A percentile compares a stretch with the other conserved stretches of the same genome.
phyloP scores from a whole-genome alignment of 1,140 invertebrate genomes.

The Meloidogyne floridensis region DNA sequence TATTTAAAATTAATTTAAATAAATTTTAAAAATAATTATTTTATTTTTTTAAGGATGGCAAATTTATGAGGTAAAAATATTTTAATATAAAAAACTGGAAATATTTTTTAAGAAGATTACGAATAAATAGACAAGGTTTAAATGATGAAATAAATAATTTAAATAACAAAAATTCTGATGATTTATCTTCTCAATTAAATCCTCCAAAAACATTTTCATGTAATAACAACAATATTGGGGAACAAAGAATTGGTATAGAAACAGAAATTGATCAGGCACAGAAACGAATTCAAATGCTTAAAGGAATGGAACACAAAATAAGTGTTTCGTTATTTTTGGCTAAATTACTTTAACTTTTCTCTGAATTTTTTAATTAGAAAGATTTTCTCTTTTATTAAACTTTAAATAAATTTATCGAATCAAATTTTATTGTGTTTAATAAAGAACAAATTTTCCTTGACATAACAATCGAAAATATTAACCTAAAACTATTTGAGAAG shows the following conservation, averaged over 20 bases:
- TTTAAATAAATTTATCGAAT: no score
- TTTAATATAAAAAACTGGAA: background rate
- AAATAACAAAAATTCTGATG: background rate
- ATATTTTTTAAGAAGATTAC: background rate
- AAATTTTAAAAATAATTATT: no score
- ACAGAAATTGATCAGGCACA: slow-evolving; percentile 4
- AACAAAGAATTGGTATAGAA: slow-evolving; percentile 13
- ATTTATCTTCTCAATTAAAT: background rate
- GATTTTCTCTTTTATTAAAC: no score
- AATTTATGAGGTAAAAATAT: background rate
- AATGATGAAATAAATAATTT: background rate
- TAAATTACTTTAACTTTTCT: slow-evolving; percentile 9
- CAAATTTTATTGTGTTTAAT: no score
- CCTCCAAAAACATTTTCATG: slow-evolving; percentile 3
- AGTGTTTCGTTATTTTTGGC: slow-evolving; percentile 23
- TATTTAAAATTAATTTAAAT: background rate
- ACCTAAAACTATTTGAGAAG: no score
- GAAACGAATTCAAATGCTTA: slow-evolving; percentile 15
- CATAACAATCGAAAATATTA: no score
- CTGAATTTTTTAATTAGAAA: no score
- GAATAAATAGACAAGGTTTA: background rate
- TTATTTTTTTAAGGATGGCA: background rate
- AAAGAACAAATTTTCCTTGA: no score
- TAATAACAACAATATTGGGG: background rate
- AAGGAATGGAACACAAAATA: slow-evolving; percentile 29